These are phyloP conservation scores for Lycocorax pyrrhopterus DNA, from an alignment of 2,113 vertebrate genomes.

Conservation along the genomic window DNA sequence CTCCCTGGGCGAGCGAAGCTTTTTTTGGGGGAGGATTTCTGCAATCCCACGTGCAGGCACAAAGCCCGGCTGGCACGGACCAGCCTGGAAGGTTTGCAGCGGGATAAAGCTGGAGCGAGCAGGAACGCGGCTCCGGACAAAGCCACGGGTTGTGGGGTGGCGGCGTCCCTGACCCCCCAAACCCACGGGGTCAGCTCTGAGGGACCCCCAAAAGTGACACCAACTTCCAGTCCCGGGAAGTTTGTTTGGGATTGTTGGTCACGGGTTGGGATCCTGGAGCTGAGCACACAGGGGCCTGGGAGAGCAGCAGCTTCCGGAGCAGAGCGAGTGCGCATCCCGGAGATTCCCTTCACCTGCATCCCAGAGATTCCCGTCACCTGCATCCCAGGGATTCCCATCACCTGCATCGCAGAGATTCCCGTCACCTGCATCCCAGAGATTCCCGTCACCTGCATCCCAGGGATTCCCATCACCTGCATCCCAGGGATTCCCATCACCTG, in stretches of 20 bases:
- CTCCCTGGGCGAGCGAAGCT: accelerated
- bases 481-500: neutral
- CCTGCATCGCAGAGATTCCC: no score
- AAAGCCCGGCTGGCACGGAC: neutral
- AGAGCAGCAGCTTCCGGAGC: neutral
- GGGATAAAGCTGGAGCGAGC: neutral
- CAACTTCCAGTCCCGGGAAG: neutral
- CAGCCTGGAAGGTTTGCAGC: neutral
- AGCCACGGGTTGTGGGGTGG: accelerated
- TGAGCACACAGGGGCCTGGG: neutral
- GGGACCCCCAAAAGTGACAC: neutral
- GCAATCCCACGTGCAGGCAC: neutral
- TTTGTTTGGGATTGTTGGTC: neutral
- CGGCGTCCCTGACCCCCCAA: accelerated
- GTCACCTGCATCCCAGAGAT: accelerated
- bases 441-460: neutral
- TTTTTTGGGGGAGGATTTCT: neutral
- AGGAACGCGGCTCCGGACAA: neutral
- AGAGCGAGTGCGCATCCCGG: neutral
- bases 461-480: neutral
- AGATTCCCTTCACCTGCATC: neutral
- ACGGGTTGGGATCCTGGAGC: accelerated
- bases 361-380: neutral
- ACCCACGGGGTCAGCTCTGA: accelerated
- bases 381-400: neutral